These are phyloP conservation scores for Drosophila ustulata DNA, from an alignment of 2,888 invertebrate species.

Conservation along the genomic window DNA sequence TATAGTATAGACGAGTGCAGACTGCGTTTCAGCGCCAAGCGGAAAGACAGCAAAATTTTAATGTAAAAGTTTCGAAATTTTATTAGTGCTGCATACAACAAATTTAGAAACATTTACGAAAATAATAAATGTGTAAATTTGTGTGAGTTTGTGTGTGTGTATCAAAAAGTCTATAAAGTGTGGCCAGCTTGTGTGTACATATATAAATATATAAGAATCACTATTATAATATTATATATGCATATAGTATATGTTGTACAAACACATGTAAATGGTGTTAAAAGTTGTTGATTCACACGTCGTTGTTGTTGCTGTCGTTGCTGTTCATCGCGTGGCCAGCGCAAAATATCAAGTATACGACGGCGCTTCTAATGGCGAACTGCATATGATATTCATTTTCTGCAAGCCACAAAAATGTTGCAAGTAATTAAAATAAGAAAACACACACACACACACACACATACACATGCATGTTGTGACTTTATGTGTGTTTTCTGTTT, in stretches of 20 bases:
- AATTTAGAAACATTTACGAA: slow-evolving; percentile 40
- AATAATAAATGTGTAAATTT: slow-evolving; percentile 25
- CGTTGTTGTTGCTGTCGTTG: slow-evolving; percentile 32
- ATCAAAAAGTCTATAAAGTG: slow-evolving; percentile 12
- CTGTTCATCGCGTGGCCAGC: slow-evolving; percentile 46
- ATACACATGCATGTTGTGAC: background rate
- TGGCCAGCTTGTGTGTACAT: slow-evolving; percentile 13
- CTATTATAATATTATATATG: slow-evolving; percentile 1
- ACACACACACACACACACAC: background rate
- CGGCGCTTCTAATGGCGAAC: slow-evolving; percentile 34
- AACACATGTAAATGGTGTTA: slow-evolving; percentile 51
- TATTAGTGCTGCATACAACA: slow-evolving; percentile 37
- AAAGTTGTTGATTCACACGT: slow-evolving; percentile 49
- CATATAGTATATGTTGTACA: slow-evolving; percentile 8
- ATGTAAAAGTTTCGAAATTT: slow-evolving; percentile 47
- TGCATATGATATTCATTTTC: slow-evolving; percentile 56
- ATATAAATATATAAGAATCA: slow-evolving; percentile 14
- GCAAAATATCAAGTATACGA: slow-evolving; percentile 66
- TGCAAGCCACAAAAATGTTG: slow-evolving; percentile 57
- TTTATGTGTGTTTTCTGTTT: slow-evolving; percentile 35
- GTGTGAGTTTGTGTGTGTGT: slow-evolving; percentile 21
- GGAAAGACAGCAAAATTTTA: slow-evolving; percentile 14
- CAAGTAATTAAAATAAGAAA: slow-evolving; percentile 74
- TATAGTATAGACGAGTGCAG: slow-evolving; percentile 18
- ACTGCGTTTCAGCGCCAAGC: slow-evolving; percentile 10